phyloP scores from a whole-genome alignment of 2,888 invertebrate genomes.

The Chydorus sphaericus region DNA sequence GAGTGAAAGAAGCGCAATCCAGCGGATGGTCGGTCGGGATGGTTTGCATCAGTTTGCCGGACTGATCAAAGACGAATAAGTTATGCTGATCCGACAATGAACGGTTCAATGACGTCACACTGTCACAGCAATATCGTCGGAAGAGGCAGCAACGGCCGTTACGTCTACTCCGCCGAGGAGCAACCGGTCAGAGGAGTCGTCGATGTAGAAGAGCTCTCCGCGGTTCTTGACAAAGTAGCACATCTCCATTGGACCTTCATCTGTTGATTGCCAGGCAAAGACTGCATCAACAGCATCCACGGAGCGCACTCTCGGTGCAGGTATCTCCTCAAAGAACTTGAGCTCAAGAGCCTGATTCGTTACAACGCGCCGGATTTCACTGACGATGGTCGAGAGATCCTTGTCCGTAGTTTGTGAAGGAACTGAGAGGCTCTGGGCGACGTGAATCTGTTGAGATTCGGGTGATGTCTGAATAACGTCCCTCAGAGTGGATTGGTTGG shows the following conservation, averaged over 20 bases:
- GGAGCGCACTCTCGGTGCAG: background rate
- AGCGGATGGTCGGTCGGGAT: background rate
- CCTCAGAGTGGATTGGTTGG: background rate
- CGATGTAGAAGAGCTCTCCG: background rate
- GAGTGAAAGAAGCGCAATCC: background rate
- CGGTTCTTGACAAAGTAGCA: background rate
- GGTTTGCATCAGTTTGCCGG: background rate
- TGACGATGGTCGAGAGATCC: background rate
- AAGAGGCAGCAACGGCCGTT: background rate
- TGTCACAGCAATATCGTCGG: background rate
- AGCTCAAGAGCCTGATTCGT: background rate
- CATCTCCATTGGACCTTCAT: background rate
- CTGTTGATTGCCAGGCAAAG: background rate
- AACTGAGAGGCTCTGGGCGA: background rate
- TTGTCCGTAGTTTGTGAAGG: background rate
- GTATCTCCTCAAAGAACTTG: background rate
- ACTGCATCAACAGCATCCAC: background rate
- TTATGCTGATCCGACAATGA: background rate
- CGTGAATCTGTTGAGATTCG: background rate
- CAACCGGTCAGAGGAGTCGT: background rate
- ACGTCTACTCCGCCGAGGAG: background rate
- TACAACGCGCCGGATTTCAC: background rate
- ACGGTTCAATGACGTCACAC: background rate
- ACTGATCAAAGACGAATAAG: background rate
- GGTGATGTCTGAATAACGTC: background rate